These are phyloP conservation scores for Philereme transversata DNA, from an alignment of 2,888 invertebrate genomes.

Conservation along the genomic window DNA sequence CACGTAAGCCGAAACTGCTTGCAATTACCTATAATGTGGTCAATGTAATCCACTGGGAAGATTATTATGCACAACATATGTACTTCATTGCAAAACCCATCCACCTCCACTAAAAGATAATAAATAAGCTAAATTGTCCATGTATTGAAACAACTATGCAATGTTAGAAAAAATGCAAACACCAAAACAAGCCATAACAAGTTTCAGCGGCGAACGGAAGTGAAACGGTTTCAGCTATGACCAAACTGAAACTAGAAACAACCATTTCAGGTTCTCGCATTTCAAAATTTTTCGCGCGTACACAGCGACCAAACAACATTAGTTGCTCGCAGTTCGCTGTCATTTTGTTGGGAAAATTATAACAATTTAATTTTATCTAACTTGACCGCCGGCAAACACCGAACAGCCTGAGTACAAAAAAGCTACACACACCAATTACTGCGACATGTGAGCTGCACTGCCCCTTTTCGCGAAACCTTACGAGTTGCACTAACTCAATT, in stretches of 20 bases:
- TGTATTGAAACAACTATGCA: slow-evolving; percentile 4
- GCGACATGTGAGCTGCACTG: slow-evolving; percentile 51
- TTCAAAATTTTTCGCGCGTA: slow-evolving; percentile 36
- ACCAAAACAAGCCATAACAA: slow-evolving; percentile 28
- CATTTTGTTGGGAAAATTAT: slow-evolving; percentile 77
- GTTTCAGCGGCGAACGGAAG: slow-evolving; percentile 19
- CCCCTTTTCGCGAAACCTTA: slow-evolving; percentile 62
- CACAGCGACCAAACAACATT: slow-evolving; percentile 36
- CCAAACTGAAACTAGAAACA: slow-evolving; percentile 36
- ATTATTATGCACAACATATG: slow-evolving; percentile 80
- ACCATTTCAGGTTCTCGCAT: slow-evolving; percentile 23
- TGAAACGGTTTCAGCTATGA: slow-evolving; percentile 25
- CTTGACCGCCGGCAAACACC: slow-evolving; percentile 72
- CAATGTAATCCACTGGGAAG: slow-evolving; percentile 77
- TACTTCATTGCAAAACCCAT: slow-evolving; percentile 71
- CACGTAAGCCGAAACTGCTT: slow-evolving; percentile 79
- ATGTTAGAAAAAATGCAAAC: slow-evolving; percentile 8
- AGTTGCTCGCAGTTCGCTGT: slow-evolving; percentile 54
- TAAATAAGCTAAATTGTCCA: too few species aligned
- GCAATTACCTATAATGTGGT: slow-evolving; percentile 83
- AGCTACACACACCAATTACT: slow-evolving; percentile 79
- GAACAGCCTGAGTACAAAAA: slow-evolving; percentile 67
- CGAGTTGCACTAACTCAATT: slow-evolving; percentile 74
- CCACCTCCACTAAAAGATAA: too few species aligned
- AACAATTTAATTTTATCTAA: slow-evolving; percentile 81